Conservation (phyloP, 2,797 vertebrate species). For the Tangara arthus region DNA sequence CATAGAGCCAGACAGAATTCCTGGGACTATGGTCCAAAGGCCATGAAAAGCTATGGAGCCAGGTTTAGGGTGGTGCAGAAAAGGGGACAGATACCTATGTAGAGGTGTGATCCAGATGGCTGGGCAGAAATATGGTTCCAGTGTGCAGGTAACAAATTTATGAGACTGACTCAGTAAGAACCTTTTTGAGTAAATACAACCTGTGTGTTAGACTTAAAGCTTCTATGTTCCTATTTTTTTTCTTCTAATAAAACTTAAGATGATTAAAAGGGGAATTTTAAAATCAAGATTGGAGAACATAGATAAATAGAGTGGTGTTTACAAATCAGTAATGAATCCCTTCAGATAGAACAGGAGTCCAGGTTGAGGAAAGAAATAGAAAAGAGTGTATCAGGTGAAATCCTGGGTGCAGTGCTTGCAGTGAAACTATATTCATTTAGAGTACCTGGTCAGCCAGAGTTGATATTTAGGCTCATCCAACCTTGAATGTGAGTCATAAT, state of each 20-base stretch:
- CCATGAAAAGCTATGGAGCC: not conserved
- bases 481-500: not conserved
- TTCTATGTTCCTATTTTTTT: not conserved
- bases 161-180: not conserved
- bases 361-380: not conserved
- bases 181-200: not conserved
- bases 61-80: not conserved
- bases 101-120: not conserved
- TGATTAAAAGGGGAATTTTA: not conserved
- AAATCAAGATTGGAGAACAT: not conserved
- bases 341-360: not conserved
- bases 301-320: not conserved
- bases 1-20: not conserved
- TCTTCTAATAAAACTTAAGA: not conserved
- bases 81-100: not conserved
- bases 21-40: accelerated
- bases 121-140: not conserved
- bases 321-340: not conserved
- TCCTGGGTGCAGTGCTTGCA: not conserved
- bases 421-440: accelerated
- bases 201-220: not conserved
- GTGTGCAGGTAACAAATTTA: not conserved
- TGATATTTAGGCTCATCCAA: not conserved
- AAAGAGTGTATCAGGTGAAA: not conserved
- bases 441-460: not conserved